phyloP scores from a whole-genome alignment of 2,113 vertebrate species.

The Hyperoodon ampullatus region DNA sequence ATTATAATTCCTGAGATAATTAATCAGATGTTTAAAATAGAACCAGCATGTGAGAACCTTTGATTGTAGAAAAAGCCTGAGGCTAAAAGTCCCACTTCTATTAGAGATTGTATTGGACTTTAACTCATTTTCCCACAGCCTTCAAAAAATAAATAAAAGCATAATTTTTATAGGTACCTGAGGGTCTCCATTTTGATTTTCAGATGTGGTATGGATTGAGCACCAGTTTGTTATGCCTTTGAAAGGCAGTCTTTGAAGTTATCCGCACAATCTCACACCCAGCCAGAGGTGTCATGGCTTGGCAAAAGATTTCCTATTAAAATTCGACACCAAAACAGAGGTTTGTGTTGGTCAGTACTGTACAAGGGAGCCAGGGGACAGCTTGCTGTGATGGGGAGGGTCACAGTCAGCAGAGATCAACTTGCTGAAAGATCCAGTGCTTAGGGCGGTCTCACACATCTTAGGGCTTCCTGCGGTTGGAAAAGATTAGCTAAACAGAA shows the following conservation, averaged over 20 bases:
- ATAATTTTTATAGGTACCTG: background rate
- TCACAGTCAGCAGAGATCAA: background rate
- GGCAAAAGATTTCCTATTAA: background rate
- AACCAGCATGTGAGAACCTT: background rate
- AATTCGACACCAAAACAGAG: background rate
- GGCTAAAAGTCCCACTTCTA: background rate
- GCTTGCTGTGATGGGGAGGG: background rate
- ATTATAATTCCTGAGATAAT: slow-evolving; percentile 39
- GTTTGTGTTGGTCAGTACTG: background rate
- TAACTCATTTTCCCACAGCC: background rate
- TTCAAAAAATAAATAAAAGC: background rate
- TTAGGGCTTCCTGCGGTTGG: background rate
- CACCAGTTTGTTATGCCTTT: background rate
- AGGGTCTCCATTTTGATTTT: background rate
- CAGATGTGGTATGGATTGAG: background rate
- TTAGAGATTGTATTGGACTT: background rate
- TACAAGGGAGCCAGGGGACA: background rate
- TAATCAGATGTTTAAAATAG: slow-evolving; percentile 58
- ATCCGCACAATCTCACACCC: background rate
- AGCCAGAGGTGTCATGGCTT: background rate
- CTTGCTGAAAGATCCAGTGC: background rate
- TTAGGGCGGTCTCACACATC: background rate
- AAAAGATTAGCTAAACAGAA: background rate
- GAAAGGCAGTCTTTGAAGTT: background rate
- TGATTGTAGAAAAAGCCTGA: slow-evolving; percentile 31